These are phyloP conservation scores for Tadarida brasiliensis DNA, from an alignment of 2,797 vertebrate genomes.

Conservation along the genomic window DNA sequence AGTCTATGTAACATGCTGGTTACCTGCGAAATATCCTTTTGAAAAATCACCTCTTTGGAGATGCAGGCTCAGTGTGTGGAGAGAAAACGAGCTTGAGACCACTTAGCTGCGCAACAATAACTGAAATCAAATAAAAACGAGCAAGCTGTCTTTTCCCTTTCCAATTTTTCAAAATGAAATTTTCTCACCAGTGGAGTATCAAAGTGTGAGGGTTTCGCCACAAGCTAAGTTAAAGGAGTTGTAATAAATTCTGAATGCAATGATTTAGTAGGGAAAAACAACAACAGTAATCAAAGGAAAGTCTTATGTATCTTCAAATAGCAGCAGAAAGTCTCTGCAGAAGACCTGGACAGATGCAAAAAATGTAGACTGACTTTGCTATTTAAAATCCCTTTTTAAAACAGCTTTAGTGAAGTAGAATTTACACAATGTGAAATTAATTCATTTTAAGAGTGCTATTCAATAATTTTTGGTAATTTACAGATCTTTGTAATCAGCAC, in stretches of 20 bases:
- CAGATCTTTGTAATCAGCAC: not conserved
- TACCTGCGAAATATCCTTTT: slow-evolving; percentile 64
- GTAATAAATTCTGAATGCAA: slow-evolving; percentile 65
- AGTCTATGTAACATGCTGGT: slow-evolving; percentile 27
- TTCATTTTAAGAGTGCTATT: slow-evolving; percentile 4
- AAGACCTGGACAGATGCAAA: not conserved
- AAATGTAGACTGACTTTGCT: not conserved
- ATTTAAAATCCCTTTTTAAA: not conserved
- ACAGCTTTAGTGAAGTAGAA: not conserved
- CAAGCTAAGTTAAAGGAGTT: slow-evolving; percentile 65
- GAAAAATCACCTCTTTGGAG: slow-evolving; percentile 73
- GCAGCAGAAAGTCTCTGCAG: not conserved
- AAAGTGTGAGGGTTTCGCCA: slow-evolving; percentile 62
- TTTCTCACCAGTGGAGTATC: slow-evolving; percentile 63
- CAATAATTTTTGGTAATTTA: slow-evolving; percentile 1
- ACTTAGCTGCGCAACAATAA: slow-evolving; percentile 72
- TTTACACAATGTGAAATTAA: slow-evolving; percentile 33
- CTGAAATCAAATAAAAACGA: slow-evolving; percentile 78
- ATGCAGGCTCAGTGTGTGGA: slow-evolving; percentile 37
- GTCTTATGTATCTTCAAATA: not conserved
- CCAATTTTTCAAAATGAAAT: slow-evolving; percentile 74
- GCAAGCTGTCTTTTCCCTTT: slow-evolving; percentile 33
- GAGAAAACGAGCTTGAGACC: slow-evolving; percentile 39
- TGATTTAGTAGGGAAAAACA: slow-evolving; percentile 43
- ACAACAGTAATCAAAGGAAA: slow-evolving; percentile 43